Percentiles rank a stretch among this genome's conserved stretches.
These are phyloP conservation scores for Montipora sp. DNA, from an alignment of 64 coral and sea anemone genomes.

Conservation along the genomic window DNA sequence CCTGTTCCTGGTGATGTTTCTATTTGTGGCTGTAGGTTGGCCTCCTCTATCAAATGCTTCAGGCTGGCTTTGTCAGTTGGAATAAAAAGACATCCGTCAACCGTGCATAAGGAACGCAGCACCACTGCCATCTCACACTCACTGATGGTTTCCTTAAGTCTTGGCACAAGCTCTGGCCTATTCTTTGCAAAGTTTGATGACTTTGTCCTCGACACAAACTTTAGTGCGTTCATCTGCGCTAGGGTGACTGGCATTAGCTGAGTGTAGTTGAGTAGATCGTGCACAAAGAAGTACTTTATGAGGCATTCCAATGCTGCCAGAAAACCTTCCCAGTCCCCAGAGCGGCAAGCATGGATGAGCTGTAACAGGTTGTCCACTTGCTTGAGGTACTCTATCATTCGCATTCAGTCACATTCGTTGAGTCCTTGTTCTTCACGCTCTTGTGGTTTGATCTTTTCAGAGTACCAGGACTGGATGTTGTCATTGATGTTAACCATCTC, in stretches of 20 bases:
- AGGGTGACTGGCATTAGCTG: constrained; percentile 30
- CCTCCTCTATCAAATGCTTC: constrained; percentile 15
- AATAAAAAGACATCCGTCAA: too few species aligned
- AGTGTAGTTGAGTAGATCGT: constrained; percentile 47
- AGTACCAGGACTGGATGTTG: constrained; percentile 46
- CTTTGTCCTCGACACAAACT: neutral
- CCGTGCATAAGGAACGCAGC: too few species aligned
- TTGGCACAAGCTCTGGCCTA: constrained; percentile 22
- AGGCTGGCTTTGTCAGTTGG: constrained; percentile 27
- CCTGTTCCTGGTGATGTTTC: constrained; percentile 5
- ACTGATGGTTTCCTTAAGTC: too few species aligned
- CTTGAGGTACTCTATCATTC: neutral
- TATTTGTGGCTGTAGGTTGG: neutral
- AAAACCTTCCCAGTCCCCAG: constrained; percentile 24
- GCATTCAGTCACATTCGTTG: neutral
- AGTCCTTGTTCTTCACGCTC: neutral
- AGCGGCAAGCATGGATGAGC: constrained; percentile 15
- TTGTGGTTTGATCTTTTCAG: neutral
- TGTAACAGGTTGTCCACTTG: constrained; percentile 45
- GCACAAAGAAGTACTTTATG: constrained; percentile 46
- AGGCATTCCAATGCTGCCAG: constrained; percentile 24
- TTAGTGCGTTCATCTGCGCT: constrained; percentile 43
- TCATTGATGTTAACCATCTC: constrained; percentile 15
- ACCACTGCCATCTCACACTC: too few species aligned
- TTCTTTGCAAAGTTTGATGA: constrained; percentile 35